Conservation (phyloP, 2,888 invertebrate genomes). For the Augiades crinisus region DNA sequence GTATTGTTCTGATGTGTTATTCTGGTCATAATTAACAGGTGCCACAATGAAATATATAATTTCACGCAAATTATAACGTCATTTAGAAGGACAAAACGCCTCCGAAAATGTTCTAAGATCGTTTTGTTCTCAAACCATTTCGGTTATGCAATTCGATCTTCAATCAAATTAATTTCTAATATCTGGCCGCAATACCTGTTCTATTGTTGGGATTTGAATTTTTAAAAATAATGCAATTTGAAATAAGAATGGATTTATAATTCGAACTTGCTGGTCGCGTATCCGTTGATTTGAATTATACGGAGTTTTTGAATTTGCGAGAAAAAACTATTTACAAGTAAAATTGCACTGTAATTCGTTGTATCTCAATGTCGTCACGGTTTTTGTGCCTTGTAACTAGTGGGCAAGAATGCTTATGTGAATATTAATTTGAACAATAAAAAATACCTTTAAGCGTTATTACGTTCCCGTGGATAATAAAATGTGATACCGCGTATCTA, state of each 20-base stretch:
- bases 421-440: too few species aligned
- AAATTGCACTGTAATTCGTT: not conserved
- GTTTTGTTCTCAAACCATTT: slow-evolving; percentile 23
- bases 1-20: slow-evolving; percentile 52
- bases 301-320: not conserved
- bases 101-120: slow-evolving; percentile 4
- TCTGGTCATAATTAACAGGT: slow-evolving; percentile 58
- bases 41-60: slow-evolving; percentile 55
- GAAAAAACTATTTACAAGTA: not conserved
- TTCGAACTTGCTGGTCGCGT: slow-evolving; percentile 1
- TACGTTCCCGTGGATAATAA: too few species aligned
- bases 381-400: not conserved
- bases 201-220: not conserved
- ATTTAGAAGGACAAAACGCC: slow-evolving; percentile 42
- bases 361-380: not conserved
- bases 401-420: too few species aligned
- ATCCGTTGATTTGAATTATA: not conserved
- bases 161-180: slow-evolving; percentile 17
- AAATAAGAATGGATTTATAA: not conserved
- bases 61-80: slow-evolving; percentile 67
- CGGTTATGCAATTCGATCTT: slow-evolving; percentile 21
- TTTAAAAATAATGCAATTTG: slow-evolving; percentile 4
- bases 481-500: too few species aligned
- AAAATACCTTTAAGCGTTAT: too few species aligned
- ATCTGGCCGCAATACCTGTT: not conserved